Evolutionary conservation across 2,113 vertebrate species (phyloP).

Genomic region (Tiliqua scincoides): DNA sequence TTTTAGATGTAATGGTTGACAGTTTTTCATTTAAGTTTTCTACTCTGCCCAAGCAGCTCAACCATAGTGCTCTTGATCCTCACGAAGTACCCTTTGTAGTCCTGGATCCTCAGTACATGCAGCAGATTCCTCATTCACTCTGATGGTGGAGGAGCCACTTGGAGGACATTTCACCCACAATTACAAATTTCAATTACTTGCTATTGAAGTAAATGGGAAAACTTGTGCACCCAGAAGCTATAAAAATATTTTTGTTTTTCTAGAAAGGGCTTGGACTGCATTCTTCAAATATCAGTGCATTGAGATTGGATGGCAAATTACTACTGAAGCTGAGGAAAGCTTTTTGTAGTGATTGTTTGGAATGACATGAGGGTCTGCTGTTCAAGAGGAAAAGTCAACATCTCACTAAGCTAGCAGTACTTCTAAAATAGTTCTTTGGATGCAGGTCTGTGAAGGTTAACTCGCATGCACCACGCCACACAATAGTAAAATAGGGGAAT

Average conservation of each 20-base stretch:
- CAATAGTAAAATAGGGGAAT: no score
- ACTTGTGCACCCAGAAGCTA: background rate
- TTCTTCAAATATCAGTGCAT: background rate
- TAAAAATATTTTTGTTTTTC: no score
- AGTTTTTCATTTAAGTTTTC: background rate
- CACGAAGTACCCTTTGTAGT: background rate
- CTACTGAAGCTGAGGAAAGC: background rate
- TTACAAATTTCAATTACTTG: background rate
- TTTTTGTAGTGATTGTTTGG: background rate
- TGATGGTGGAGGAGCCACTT: background rate
- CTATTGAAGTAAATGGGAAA: background rate
- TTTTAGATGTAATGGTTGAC: background rate
- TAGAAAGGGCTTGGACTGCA: background rate
- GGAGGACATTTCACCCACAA: background rate
- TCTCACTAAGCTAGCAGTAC: background rate
- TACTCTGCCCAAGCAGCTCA: fast-evolving
- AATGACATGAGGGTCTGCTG: background rate
- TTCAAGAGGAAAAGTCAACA: background rate
- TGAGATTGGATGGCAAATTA: background rate
- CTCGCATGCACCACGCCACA: no score
- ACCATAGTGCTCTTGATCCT: background rate
- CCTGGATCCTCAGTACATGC: background rate
- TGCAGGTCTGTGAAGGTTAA: background rate
- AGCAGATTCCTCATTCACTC: background rate
- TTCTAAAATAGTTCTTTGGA: background rate